Conservation (phyloP, 2,113 vertebrate genomes). For the Nymphicus hollandicus region DNA sequence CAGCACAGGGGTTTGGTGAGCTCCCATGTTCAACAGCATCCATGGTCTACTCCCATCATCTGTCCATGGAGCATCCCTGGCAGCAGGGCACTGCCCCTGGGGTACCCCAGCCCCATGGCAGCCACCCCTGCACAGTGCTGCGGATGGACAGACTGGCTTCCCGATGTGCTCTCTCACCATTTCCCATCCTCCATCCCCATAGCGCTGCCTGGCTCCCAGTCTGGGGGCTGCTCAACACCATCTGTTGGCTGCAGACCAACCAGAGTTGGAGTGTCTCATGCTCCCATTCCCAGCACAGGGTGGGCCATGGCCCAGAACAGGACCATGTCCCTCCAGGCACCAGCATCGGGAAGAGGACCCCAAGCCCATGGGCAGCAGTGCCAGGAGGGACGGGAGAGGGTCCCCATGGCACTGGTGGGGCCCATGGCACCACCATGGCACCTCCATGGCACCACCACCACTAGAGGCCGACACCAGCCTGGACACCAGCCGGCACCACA, state of each 20-base stretch:
- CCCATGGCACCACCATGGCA: neutral
- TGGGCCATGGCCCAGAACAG: neutral
- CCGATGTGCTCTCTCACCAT: neutral
- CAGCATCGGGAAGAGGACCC: neutral
- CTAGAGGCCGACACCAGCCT: conserved; percentile 25
- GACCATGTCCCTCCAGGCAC: neutral
- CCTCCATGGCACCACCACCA: neutral
- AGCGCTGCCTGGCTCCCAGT: neutral
- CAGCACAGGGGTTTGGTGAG: neutral
- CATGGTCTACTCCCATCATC: neutral
- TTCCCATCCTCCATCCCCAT: neutral
- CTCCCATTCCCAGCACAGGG: neutral
- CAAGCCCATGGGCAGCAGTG: neutral
- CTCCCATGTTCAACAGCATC: neutral
- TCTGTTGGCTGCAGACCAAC: neutral
- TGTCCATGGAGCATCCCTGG: neutral
- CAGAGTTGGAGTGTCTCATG: neutral
- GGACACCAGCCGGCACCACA: no score
- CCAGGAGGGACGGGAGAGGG: neutral
- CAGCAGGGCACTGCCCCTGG: neutral
- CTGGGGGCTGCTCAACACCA: neutral
- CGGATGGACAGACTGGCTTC: neutral
- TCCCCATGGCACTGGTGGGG: neutral
- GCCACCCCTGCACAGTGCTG: neutral
- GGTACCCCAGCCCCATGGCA: neutral